Evolutionary conservation across 2,113 vertebrate species (phyloP), one percentile per base, ranked within the genome.

Genomic region (Burhinus bistriatus): DNA sequence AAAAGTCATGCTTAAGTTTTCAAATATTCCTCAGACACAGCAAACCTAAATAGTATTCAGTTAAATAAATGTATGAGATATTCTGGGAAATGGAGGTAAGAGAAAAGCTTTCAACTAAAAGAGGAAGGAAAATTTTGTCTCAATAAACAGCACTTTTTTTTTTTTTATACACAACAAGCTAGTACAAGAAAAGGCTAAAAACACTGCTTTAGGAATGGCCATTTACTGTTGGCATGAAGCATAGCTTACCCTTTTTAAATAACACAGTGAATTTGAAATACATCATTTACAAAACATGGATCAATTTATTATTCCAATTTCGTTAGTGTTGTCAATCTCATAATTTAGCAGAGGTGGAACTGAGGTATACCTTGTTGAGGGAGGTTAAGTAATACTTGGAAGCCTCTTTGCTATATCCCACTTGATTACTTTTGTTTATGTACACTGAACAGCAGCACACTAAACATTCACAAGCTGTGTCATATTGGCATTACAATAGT

Each of bases 311-410:
- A 98, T 97, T 98, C 96, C 58, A 97, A 98, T 97, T 97, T 94
- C 73, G 95, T 99, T 99, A 99, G 98, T 98, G 98, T 99, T 98
- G 97, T 98, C 98, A 98, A 98, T 98, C 93, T 96, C 96, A 98
- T 98, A 97, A 98, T 98, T 98, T 97, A 98, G 99, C 98, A 71
- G 97, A 97, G 98, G 97, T 99, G 98, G 98, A 99, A 98, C 98
- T 99, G 99, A 99, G 99, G 99, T 99, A 99, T 99, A 99, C 99
- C 99, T 99, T 98, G 99, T 99, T 99, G 99, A 99, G 99, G 99
- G 99, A 99, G 99, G 99, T 99, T 99, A 98, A 97, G 98, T 99
- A 99, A 99, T 99, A 99, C 99, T 99, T 99, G 98, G 99, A 99
- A 99, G 99, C 98, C 98, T 99, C 98, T 98, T 98, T 97, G 97